Percentiles rank a stretch among this genome's conserved stretches.
Conservation (phyloP, 2,888 invertebrate genomes). For the Anthoptus insignis region DNA sequence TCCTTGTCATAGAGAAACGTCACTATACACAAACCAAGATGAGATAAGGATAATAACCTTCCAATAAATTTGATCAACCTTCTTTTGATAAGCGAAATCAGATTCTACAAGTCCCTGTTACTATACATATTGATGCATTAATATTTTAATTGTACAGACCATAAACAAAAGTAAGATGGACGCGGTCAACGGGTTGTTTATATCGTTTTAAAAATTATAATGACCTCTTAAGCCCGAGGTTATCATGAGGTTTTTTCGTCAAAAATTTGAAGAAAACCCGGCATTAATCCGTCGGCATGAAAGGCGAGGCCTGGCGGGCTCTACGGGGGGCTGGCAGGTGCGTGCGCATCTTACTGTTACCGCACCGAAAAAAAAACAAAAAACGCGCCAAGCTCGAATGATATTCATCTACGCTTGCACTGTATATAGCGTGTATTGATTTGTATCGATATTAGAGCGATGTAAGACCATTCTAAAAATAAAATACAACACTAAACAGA, state of each 20-base stretch:
- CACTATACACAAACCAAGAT: too few species aligned
- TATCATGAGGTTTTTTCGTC: conserved; percentile 54
- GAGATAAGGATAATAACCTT: too few species aligned
- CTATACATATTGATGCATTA: too few species aligned
- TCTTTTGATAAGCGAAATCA: too few species aligned
- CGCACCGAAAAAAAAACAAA: conserved; percentile 55
- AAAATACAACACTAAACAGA: conserved; percentile 8
- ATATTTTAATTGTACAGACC: conserved; percentile 30
- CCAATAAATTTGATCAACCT: too few species aligned
- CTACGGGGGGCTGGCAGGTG: conserved; percentile 79
- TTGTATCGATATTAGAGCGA: conserved; percentile 35
- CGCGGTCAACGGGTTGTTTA: conserved; percentile 53
- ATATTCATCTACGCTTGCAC: conserved; percentile 32
- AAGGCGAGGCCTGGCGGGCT: conserved; percentile 62
- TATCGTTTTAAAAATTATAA: conserved; percentile 54
- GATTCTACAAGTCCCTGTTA: too few species aligned
- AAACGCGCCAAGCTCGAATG: conserved; percentile 46
- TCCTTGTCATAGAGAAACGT: too few species aligned
- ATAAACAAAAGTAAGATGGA: conserved; percentile 45
- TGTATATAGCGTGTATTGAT: conserved; percentile 36
- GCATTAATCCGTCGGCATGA: conserved; percentile 76
- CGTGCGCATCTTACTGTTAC: conserved; percentile 59
- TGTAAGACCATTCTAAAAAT: conserved; percentile 27
- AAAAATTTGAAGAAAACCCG: conserved; percentile 60
- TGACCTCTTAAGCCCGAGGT: conserved; percentile 55